Conservation (phyloP, 2,113 vertebrate genomes). For the Corythoichthys intestinalis region DNA sequence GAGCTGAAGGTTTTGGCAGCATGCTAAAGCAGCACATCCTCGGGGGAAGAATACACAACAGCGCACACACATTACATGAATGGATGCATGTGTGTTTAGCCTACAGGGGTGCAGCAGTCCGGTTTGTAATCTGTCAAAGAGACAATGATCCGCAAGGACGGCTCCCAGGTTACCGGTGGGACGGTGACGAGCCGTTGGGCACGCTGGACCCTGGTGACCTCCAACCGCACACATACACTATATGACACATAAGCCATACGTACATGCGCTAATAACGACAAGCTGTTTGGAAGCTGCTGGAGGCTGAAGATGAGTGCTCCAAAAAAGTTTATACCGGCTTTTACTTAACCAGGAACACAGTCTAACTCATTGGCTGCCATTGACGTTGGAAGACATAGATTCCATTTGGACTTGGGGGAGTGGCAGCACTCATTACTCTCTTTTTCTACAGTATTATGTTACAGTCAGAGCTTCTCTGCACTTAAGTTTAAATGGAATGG, state of each 20-base stretch:
- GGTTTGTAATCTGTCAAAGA: conserved; percentile 59
- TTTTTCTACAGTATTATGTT: too few species aligned
- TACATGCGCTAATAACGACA: conserved; percentile 7
- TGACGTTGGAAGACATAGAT: too few species aligned
- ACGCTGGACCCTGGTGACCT: conserved; percentile 42
- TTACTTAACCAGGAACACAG: too few species aligned
- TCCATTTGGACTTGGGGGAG: too few species aligned
- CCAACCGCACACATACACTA: conserved; percentile 12
- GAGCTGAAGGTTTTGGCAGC: conserved; percentile 29
- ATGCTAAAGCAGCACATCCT: conserved; percentile 29
- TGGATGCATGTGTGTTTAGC: conserved; percentile 21
- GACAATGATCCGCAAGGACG: conserved; percentile 60
- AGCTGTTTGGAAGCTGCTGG: conserved; percentile 14
- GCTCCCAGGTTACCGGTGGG: conserved; percentile 66
- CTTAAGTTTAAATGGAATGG: too few species aligned
- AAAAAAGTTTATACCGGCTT: not conserved
- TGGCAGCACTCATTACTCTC: too few species aligned
- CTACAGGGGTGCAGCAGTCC: conserved; percentile 15
- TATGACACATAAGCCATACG: conserved; percentile 3
- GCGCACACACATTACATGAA: conserved; percentile 10
- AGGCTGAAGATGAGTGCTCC: conserved; percentile 1
- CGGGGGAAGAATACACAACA: conserved; percentile 15
- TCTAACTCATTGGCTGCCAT: too few species aligned
- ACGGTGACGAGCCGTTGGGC: conserved; percentile 48
- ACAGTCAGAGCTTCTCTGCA: too few species aligned